Evolutionary conservation across 2,797 vertebrate species (phyloP).

Genomic region (Syndactyla subalaris): DNA sequence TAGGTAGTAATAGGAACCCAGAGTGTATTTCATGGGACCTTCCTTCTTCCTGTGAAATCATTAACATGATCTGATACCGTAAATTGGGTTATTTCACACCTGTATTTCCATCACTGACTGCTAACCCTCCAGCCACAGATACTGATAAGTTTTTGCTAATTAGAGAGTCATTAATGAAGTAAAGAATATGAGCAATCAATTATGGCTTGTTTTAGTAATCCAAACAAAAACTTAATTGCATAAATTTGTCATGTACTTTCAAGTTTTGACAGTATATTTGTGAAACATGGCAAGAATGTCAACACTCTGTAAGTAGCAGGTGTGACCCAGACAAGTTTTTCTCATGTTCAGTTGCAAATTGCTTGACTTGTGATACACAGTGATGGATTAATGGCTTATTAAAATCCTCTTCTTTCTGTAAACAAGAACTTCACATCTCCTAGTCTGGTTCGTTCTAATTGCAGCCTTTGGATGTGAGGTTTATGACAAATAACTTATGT

Average conservation of each 20-base stretch:
- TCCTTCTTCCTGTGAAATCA: conserved; percentile 68
- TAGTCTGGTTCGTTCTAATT: background rate
- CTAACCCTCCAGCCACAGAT: conserved; percentile 71
- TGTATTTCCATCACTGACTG: conserved; percentile 68
- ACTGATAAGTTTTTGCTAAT: conserved; percentile 74
- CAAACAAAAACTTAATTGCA: conserved; percentile 70
- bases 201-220: conserved; percentile 61
- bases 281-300: conserved; percentile 51
- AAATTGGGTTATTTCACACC: conserved; percentile 77
- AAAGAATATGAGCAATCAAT: conserved; percentile 73
- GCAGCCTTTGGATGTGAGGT: background rate
- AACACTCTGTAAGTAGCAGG: conserved; percentile 40
- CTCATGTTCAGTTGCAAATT: conserved; percentile 39
- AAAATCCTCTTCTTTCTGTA: conserved; percentile 34
- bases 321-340: conserved; percentile 54
- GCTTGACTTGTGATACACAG: conserved; percentile 6
- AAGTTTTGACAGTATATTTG: conserved; percentile 62
- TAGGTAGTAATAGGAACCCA: conserved; percentile 60
- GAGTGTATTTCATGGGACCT: conserved; percentile 68
- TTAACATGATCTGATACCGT: conserved; percentile 69
- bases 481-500: background rate
- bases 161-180: conserved; percentile 73
- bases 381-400: conserved; percentile 41
- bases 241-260: conserved; percentile 62
- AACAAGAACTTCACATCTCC: conserved; percentile 2